Conservation (phyloP, 2,113 vertebrate genomes). For the Passer montanus region DNA sequence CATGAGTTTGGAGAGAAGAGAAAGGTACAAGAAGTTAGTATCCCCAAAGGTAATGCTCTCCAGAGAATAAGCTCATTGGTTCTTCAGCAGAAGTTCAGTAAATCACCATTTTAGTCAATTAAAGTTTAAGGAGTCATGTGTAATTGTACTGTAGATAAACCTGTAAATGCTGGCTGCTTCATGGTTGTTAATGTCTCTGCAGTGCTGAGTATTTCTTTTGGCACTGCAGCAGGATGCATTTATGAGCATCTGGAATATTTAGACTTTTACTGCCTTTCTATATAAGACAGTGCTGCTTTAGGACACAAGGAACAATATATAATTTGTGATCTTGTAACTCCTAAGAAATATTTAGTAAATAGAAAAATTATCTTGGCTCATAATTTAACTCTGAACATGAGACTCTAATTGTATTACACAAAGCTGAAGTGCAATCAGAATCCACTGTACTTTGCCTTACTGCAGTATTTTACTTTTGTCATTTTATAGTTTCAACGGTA, state of each 20-base stretch:
- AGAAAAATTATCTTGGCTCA: not conserved
- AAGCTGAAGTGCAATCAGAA: not conserved
- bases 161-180: not conserved
- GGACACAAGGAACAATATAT: not conserved
- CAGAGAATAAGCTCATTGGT: not conserved
- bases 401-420: not conserved
- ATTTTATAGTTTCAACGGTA: slow-evolving; percentile 71
- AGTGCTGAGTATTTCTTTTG: not conserved
- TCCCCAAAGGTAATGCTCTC: not conserved
- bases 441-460: not conserved
- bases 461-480: not conserved
- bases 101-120: not conserved
- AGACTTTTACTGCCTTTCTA: not conserved
- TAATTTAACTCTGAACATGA: not conserved
- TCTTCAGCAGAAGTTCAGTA: not conserved
- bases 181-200: not conserved
- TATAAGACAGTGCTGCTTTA: not conserved
- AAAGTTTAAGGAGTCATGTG: not conserved
- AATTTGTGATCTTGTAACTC: not conserved
- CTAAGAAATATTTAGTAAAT: not conserved
- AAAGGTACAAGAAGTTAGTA: not conserved
- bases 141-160: not conserved
- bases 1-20: not conserved
- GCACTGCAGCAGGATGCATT: not conserved
- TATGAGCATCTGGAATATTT: not conserved